Conservation (phyloP, 2,888 invertebrate genomes). For the Gymnosoma rotundatum region DNA sequence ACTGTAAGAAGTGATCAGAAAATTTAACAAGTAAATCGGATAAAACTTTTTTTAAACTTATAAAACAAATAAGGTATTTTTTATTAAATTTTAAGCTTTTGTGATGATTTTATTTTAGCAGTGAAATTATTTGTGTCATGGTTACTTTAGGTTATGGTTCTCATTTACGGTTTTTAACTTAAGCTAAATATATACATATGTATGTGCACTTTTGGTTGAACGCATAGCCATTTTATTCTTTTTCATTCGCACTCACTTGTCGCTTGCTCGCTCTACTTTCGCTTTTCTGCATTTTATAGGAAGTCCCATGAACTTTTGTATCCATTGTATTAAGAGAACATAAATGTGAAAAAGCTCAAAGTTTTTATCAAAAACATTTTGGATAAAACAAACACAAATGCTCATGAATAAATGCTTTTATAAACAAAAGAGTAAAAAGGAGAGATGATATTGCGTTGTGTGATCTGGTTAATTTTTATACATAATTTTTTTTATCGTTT, state of each 20-base stretch:
- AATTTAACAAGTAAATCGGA: neutral
- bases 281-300: conserved; percentile 72
- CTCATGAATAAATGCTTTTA: neutral
- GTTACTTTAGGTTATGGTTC: conserved; percentile 52
- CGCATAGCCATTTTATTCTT: neutral
- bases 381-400: conserved; percentile 16
- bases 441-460: neutral
- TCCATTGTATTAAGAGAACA: conserved; percentile 78
- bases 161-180: conserved; percentile 52
- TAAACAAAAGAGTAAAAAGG: neutral
- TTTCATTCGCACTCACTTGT: neutral
- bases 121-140: conserved; percentile 35
- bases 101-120: neutral
- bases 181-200: neutral
- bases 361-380: conserved; percentile 35
- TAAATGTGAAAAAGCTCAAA: conserved; percentile 60
- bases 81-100: conserved; percentile 26
- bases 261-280: conserved; percentile 62
- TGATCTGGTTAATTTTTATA: neutral
- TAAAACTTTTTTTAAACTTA: neutral
- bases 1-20: conserved; percentile 53
- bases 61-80: neutral
- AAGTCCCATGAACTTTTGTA: conserved; percentile 78
- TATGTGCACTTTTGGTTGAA: neutral
- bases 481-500: conserved; percentile 2